Percentiles rank a stretch among this genome's conserved stretches.
These are phyloP conservation scores for Macroramphosus scolopax DNA, from an alignment of 2,797 vertebrate species.

Conservation along the genomic window DNA sequence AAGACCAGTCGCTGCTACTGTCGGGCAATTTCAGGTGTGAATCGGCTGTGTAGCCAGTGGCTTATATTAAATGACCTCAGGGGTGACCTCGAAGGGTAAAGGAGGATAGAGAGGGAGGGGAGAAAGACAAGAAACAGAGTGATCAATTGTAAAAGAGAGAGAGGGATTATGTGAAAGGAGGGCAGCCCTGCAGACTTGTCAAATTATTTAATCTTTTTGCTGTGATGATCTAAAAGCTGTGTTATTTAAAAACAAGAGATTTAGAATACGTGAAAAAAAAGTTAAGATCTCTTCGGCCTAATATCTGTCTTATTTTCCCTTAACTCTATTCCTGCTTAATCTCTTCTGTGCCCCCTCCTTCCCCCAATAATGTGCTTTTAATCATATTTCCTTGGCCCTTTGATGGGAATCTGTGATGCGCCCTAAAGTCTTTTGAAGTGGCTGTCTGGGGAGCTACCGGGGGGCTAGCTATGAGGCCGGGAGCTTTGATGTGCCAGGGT, in stretches of 20 bases:
- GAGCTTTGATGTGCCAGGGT: slow-evolving; percentile 75
- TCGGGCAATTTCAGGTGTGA: slow-evolving; percentile 77
- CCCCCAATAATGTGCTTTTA: slow-evolving; percentile 72
- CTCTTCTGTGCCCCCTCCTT: slow-evolving; percentile 39
- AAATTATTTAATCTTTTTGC: slow-evolving; percentile 38
- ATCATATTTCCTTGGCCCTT: slow-evolving; percentile 76
- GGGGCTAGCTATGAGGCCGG: slow-evolving; percentile 67
- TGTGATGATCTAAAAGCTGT: slow-evolving; percentile 27
- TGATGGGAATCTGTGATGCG: slow-evolving; percentile 80
- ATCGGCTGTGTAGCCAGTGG: slow-evolving; percentile 65
- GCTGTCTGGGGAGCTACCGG: slow-evolving; percentile 72
- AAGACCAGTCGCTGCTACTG: slow-evolving; percentile 61
- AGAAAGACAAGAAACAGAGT: slow-evolving; percentile 23
- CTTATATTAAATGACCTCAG: slow-evolving; percentile 76
- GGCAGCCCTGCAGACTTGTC: slow-evolving; percentile 25
- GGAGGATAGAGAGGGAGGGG: slow-evolving; percentile 24
- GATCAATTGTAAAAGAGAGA: slow-evolving; percentile 39
- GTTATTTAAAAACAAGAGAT: slow-evolving; percentile 30
- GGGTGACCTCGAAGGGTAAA: slow-evolving; percentile 53
- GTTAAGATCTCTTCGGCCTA: slow-evolving; percentile 33
- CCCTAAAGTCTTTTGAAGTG: slow-evolving; percentile 83
- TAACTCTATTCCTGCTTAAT: slow-evolving; percentile 38
- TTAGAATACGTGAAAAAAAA: slow-evolving; percentile 18
- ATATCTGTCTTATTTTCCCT: slow-evolving; percentile 39
- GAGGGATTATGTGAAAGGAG: slow-evolving; percentile 24